Evolutionary conservation across 2,113 vertebrate genomes (phyloP).

Genomic region (Cryptotis parvus): DNA sequence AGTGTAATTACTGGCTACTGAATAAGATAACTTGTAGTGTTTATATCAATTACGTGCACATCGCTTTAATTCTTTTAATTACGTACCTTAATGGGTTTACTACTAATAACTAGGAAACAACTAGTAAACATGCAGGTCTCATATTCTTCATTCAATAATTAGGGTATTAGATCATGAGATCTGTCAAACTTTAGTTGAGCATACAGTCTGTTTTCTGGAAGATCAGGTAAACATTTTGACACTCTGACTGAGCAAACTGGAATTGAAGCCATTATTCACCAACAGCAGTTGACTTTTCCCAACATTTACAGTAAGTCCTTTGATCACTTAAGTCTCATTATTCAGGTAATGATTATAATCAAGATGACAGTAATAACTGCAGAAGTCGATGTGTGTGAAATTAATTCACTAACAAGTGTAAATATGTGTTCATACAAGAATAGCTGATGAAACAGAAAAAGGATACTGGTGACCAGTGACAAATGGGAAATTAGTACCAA

Average conservation of each 20-base stretch:
- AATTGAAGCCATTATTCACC: conserved; percentile 62
- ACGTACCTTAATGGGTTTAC: conserved; percentile 70
- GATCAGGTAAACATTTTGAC: conserved; percentile 68
- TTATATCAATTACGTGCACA: conserved; percentile 62
- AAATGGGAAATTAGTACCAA: not conserved
- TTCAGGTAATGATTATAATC: conserved; percentile 81
- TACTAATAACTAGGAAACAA: conserved; percentile 70
- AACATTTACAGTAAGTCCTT: conserved; percentile 60
- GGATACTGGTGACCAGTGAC: conserved; percentile 32
- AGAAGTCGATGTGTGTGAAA: conserved; percentile 86
- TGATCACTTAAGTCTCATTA: conserved; percentile 73
- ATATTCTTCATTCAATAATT: conserved; percentile 74
- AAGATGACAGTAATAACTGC: conserved; percentile 81
- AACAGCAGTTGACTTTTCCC: conserved; percentile 69
- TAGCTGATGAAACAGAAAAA: conserved; percentile 31
- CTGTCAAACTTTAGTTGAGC: conserved; percentile 64
- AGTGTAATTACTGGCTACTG: conserved; percentile 71
- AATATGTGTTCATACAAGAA: conserved; percentile 76
- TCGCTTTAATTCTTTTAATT: conserved; percentile 71
- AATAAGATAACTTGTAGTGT: conserved; percentile 65
- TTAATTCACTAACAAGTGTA: conserved; percentile 82
- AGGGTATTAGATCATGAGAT: conserved; percentile 58
- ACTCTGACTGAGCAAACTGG: conserved; percentile 58
- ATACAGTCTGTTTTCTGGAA: not conserved
- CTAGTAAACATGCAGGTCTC: conserved; percentile 51